phyloP scores from a whole-genome alignment of 2,113 vertebrate species.

The Sinocyclocheilus anophthalmus region DNA sequence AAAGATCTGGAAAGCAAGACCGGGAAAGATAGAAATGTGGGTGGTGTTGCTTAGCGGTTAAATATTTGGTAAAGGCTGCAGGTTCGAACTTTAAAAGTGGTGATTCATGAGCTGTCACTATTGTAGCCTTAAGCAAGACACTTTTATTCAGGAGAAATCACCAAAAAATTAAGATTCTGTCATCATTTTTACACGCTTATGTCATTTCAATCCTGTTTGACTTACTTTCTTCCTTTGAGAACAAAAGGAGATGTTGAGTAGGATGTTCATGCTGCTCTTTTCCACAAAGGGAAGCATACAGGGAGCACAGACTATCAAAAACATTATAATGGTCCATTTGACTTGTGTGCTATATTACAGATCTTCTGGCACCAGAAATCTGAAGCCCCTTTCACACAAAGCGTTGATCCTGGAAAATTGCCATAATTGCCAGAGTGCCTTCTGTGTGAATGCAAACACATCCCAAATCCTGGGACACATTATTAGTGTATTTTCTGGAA shows the following conservation, averaged over 20 bases:
- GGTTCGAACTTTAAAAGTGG: not conserved
- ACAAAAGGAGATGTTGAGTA: not conserved
- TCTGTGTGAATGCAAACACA: too few relatives aligned
- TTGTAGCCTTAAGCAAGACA: not conserved
- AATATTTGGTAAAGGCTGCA: conserved; percentile 4
- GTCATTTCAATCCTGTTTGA: not conserved
- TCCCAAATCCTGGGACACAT: too few relatives aligned
- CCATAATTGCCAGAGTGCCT: too few relatives aligned
- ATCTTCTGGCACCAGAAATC: not conserved
- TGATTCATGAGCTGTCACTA: not conserved
- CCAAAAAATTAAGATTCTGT: too few relatives aligned
- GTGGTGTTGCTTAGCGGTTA: not conserved
- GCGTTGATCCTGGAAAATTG: too few relatives aligned
- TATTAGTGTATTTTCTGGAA: too few relatives aligned
- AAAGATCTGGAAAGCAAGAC: conserved; percentile 28
- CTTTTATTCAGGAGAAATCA: not conserved
- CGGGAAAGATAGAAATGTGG: conserved; percentile 11
- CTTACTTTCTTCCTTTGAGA: not conserved
- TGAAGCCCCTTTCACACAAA: too few relatives aligned
- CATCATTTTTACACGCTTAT: not conserved
- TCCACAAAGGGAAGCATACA: not conserved
- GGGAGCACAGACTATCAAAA: not conserved
- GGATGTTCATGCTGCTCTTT: not conserved
- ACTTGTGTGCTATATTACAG: too few relatives aligned
- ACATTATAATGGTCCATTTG: not conserved